Evolutionary conservation across 2,888 invertebrate species (phyloP).

Genomic region (Flabesymbios commensalis): DNA sequence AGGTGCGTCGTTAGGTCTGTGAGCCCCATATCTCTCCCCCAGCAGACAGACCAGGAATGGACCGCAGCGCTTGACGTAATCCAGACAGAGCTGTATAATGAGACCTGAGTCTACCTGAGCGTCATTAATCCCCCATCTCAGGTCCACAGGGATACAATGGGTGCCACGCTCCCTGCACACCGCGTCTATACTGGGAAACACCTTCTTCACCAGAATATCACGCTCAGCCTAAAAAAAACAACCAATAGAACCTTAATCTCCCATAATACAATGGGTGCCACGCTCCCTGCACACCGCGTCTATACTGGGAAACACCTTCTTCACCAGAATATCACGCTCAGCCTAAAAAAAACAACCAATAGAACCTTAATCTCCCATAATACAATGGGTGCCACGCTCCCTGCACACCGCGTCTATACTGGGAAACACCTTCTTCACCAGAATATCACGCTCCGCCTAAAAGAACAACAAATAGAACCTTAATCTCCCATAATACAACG

Average conservation of each 20-base stretch:
- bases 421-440: slow-evolving; percentile 45
- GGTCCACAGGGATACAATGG: slow-evolving; percentile 50
- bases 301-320: slow-evolving; percentile 48
- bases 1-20: slow-evolving; percentile 37
- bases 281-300: slow-evolving; percentile 41
- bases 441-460: slow-evolving; percentile 30
- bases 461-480: too few relatives aligned
- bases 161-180: slow-evolving; percentile 45
- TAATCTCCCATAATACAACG: too few relatives aligned
- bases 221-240: slow-evolving; percentile 33
- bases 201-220: slow-evolving; percentile 30
- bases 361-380: too few relatives aligned
- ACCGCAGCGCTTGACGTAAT: slow-evolving; percentile 44
- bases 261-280: slow-evolving; percentile 51
- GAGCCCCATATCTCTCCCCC: slow-evolving; percentile 56
- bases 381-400: slow-evolving; percentile 47
- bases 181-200: slow-evolving; percentile 49
- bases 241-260: too few relatives aligned
- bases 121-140: slow-evolving; percentile 39
- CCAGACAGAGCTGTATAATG: slow-evolving; percentile 34
- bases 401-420: slow-evolving; percentile 43
- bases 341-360: too few relatives aligned
- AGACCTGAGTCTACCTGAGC: slow-evolving; percentile 3
- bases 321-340: slow-evolving; percentile 30
- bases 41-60: slow-evolving; percentile 56